Base-by-base conservation (phyloP, 2,888 invertebrate species). In the Cosmia pyralina region DNA sequence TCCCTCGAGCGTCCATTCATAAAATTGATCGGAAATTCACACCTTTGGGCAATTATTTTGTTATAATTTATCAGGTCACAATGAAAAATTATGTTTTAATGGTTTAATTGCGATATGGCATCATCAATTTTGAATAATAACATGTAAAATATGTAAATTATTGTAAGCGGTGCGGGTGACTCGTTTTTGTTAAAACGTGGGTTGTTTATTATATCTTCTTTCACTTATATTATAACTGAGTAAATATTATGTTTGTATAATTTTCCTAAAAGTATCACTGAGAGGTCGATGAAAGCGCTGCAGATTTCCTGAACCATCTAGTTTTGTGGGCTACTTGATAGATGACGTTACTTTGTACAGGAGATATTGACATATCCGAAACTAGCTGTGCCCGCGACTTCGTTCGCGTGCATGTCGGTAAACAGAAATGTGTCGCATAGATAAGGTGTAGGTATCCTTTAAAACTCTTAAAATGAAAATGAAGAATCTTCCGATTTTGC, bases 1-100 rank as follows among this genome's bases (percentile, higher is more conserved):
- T 71, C 57, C 68, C 59, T 22, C 5, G 2, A 28, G 19, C n/a
- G n/a, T 38, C 46, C 83, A 85, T 83, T 85, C 78, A 83, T 79
- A 77, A 86, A 77, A 85, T 84, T 84, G 71, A 69, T 70, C 73
- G 71, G 44, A 83, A 83, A 79, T 84, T 85, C 84, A 85, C 82
- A 86, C 87, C 75, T 86, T 71, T 22, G 22, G 17, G 15, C 79
- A 77, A 85, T 86, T 86, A 86, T 85, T 76, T 59, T 78, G 78
- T 76, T 74, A 86, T 38, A 38, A 83, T 77, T 80, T 83, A 83
- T 77, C 76, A 60, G 79, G 79, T 79, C 84, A 85, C 69, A 72
- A 55, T 70, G 76, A 60, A 79, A 67, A 69, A 82, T 75, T 80
- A 65, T 77, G 10, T 77, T 85, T 75, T 82, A 86, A 86, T 86